These are phyloP conservation scores for Gorilla gorilla DNA, from an alignment of 2,113 vertebrate species.

Conservation along the genomic window DNA sequence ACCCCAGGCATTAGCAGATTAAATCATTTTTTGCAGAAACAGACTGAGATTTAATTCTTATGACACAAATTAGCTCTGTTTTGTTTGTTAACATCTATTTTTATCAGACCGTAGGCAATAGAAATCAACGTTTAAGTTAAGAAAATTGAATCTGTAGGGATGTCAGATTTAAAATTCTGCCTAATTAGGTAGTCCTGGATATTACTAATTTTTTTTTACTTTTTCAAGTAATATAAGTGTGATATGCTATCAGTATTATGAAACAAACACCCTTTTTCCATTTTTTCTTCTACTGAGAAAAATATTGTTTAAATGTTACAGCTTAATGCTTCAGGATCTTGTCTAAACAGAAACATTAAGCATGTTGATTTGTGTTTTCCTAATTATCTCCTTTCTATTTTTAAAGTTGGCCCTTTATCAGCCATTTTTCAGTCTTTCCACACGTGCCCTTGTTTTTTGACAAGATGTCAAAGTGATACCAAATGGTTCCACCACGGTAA, in stretches of 20 bases:
- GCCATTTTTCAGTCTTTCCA: constrained; percentile 9
- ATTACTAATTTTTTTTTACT: constrained; percentile 2
- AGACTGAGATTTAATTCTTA: constrained; percentile 25
- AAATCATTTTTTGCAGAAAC: constrained; percentile 1
- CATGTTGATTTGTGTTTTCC: background rate
- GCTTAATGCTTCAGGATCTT: background rate
- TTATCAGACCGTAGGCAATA: background rate
- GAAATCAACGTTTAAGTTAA: constrained; percentile 35
- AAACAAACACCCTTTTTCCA: background rate
- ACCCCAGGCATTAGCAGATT: background rate
- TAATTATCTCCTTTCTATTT: background rate
- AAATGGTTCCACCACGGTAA: background rate
- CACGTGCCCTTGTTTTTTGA: background rate
- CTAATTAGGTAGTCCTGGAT: background rate
- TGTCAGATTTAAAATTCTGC: constrained; percentile 35
- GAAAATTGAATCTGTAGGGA: background rate
- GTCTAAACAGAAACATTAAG: background rate
- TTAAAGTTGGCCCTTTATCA: background rate
- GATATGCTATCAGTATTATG: background rate
- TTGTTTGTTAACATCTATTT: constrained; percentile 41
- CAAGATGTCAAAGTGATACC: background rate
- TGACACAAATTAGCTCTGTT: background rate
- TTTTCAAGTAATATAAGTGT: constrained; percentile 20
- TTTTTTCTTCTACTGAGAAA: background rate
- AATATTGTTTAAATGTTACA: constrained; percentile 8